These are phyloP conservation scores for Delichon dasypus DNA, from an alignment of 2,797 vertebrate species.

Conservation along the genomic window DNA sequence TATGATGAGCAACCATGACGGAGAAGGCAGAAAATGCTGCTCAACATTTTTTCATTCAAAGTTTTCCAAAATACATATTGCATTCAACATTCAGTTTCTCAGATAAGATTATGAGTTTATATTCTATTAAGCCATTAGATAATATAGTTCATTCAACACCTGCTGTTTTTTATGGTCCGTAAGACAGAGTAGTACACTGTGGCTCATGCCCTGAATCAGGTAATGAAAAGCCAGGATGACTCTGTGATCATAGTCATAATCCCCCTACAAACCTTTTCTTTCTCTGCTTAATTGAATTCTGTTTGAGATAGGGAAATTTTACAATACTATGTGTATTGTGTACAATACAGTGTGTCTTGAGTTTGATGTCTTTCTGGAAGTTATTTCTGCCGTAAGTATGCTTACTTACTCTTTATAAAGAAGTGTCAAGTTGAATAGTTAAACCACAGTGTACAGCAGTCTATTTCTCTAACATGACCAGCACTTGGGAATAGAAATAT, in stretches of 20 bases:
- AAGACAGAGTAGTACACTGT: not conserved
- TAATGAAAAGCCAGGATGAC: not conserved
- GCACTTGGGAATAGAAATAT: not conserved
- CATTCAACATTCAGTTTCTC: not conserved
- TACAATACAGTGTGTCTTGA: not conserved
- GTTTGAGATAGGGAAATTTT: not conserved
- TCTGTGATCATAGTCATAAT: not conserved
- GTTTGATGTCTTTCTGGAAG: not conserved
- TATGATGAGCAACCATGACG: not conserved
- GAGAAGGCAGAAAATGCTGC: not conserved
- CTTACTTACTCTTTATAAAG: not conserved
- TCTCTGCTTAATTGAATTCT: not conserved
- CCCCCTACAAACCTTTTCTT: not conserved
- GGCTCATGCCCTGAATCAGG: not conserved
- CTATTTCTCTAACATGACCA: not conserved
- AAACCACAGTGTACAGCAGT: not conserved
- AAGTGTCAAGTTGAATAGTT: not conserved
- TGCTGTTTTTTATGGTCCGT: not conserved
- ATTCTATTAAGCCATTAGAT: not conserved
- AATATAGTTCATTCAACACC: not conserved
- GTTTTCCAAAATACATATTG: not conserved
- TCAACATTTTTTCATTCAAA: not conserved
- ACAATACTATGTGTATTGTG: not conserved
- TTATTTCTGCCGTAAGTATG: not conserved
- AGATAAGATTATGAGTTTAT: not conserved